These are phyloP conservation scores for Sphecodes monilicornis DNA, from an alignment of 2,888 invertebrate species.

Conservation along the genomic window DNA sequence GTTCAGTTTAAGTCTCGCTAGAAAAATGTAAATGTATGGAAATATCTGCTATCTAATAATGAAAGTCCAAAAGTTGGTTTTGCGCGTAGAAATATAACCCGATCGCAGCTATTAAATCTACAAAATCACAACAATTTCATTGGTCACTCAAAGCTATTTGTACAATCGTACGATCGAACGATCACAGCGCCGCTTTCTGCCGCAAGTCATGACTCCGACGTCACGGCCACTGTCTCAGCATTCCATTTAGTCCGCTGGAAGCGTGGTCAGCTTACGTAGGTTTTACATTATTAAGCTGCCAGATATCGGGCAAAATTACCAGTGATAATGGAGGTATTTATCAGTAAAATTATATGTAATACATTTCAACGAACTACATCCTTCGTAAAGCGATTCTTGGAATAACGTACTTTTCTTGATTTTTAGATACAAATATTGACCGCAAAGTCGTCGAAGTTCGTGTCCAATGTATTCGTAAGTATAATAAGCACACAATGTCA, in stretches of 20 bases:
- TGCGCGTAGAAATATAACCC: neutral
- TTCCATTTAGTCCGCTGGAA: neutral
- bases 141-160: constrained; percentile 26
- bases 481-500: constrained; percentile 17
- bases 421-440: constrained; percentile 83
- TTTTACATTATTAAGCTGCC: neutral
- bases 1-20: neutral
- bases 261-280: no score
- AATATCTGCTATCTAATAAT: neutral
- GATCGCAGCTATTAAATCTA: neutral
- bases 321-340: constrained; percentile 54
- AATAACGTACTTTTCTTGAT: constrained; percentile 23
- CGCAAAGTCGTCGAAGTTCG: constrained; percentile 79
- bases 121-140: constrained; percentile 15
- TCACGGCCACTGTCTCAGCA: neutral
- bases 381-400: neutral
- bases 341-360: neutral
- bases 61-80: constrained; percentile 20
- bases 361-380: neutral
- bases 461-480: constrained; percentile 82
- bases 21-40: neutral
- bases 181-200: constrained; percentile 41
- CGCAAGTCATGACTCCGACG: no score
- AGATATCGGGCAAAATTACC: neutral
- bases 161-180: constrained; percentile 38